Base-by-base conservation (phyloP, 2,888 invertebrate species). In the Oeneis ivallda region DNA sequence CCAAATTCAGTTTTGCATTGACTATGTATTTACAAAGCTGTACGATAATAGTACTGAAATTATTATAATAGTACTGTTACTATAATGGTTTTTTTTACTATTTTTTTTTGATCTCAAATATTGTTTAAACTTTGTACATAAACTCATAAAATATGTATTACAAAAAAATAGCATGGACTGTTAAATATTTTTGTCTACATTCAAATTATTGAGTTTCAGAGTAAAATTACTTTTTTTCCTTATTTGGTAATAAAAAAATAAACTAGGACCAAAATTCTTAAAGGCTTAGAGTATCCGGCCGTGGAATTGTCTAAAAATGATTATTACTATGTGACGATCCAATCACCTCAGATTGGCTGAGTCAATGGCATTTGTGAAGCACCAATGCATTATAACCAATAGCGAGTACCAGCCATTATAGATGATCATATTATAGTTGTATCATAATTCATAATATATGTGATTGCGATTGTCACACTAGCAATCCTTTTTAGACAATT, bases 91-190 rank as follows among this genome's bases (percentile, higher is more conserved):
- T 7, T 39, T 39, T 54, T 54, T 15, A 9, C 5, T 26, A 5
- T 4, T 26, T 26, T 10, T n/a, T 84, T 80, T 84, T 89, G 89
- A 89, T 90, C 89, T 90, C 89, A 90, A 85, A 83, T 88, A 86
- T 86, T 86, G 82, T 83, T 82, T 78, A 79, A 83, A 83, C 78
- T 78, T 74, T 84, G 81, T 85, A 82, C 77, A 85, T 84, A 86
- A 82, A 79, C 78, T 76, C 74, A 70, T 73, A 66, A 49, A 9
- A 66, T 73, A 73, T 76, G 77, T 73, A 77, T 79, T 80, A 77
- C 78, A 76, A 79, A 76, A 75, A 76, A 77, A 78, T 68, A 76
- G 71, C 75, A 78, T 79, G 71, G 77, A 76, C 72, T 62, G 72
- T 76, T 73, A 74, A 75, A 71, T 78, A 74, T 61, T 61, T 67